A percentile compares a stretch with the other conserved stretches of the same genome.
phyloP scores from a whole-genome alignment of 2,888 invertebrate species.

The Encarsia formosa region DNA sequence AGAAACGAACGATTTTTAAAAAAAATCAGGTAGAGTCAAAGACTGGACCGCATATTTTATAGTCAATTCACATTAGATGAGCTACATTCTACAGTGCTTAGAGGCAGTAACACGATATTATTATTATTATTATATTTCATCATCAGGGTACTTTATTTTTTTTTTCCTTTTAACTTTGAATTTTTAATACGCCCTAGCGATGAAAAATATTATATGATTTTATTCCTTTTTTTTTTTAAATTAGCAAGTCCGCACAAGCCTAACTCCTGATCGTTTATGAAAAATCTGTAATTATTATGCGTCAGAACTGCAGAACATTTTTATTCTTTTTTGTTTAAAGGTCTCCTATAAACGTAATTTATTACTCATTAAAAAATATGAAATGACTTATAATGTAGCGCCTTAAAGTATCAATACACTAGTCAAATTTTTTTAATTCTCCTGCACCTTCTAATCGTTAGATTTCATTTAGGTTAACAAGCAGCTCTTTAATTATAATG shows the following conservation, averaged over 20 bases:
- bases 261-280: too few relatives aligned
- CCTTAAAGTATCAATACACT: slow-evolving; percentile 2
- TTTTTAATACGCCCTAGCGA: background rate
- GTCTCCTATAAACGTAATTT: slow-evolving; percentile 15
- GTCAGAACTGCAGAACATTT: slow-evolving; percentile 9
- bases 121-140: too few relatives aligned
- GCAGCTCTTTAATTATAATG: slow-evolving; percentile 20
- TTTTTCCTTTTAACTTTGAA: slow-evolving; percentile 6
- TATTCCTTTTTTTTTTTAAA: too few relatives aligned
- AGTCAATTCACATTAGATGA: slow-evolving; percentile 35
- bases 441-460: slow-evolving; percentile 1
- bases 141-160: too few relatives aligned
- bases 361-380: slow-evolving; percentile 13
- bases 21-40: slow-evolving; percentile 12
- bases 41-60: slow-evolving; percentile 19
- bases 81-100: slow-evolving; percentile 38
- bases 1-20: too few relatives aligned
- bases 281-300: too few relatives aligned
- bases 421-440: slow-evolving; percentile 1
- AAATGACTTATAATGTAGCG: slow-evolving; percentile 21
- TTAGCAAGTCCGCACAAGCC: too few relatives aligned
- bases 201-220: slow-evolving; percentile 8
- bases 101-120: slow-evolving; percentile 44
- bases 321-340: slow-evolving; percentile 14
- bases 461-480: slow-evolving; percentile 25